Base-by-base conservation (phyloP, 37 sponge, comb jelly and placozoan species). In the Aphrocallistes beatrix region DNA sequence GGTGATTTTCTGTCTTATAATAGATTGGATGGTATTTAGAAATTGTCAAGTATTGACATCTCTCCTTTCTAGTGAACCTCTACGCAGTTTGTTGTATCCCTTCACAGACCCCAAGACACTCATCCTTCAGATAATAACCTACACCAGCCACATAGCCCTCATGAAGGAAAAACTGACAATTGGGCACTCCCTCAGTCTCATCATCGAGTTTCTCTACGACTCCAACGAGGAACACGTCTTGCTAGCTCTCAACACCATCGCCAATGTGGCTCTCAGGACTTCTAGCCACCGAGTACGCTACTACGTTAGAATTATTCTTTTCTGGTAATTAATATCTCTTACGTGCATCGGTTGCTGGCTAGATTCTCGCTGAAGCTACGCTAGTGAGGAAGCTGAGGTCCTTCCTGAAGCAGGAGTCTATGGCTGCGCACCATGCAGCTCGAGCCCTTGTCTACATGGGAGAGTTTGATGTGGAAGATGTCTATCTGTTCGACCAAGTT, bases 371-470 rank as follows among this genome's bases (percentile, higher is more conserved):
- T 25, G 75, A 60, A 60, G 75, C 75, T 6, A 60, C 75, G 3
- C 34, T 60, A 30, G 6, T 60, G 75, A 60, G 75, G 75, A 60
- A 60, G n/a, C n/a, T 60, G 75, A 60, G 75, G 34, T 60, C 75
- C n/a, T 60, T 60, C n/a, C 75, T 60, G 75, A 60, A 60, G 21
- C 75, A 60, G 21, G 75, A 60, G 3, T 60, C 75, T 30, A 60
- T 60, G 75, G 75, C n/a, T 60, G 75, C 75, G 13, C 90, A 90
- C 84, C 93, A 93, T 51, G 89, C 89, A 0, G 40, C 88, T 39
- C 69, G 91, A 36, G 51, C 86, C 6, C 91, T 93, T 6, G 90
- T 93, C 75, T 93, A 93, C 50, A 16, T 89, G 17, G 93, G 93
- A 0, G 83, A 92, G 38, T 86, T 92, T 39, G 81, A 92, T 25